These are phyloP conservation scores for Crypturellus tataupa DNA, from an alignment of 2,797 vertebrate genomes.

Conservation along the genomic window DNA sequence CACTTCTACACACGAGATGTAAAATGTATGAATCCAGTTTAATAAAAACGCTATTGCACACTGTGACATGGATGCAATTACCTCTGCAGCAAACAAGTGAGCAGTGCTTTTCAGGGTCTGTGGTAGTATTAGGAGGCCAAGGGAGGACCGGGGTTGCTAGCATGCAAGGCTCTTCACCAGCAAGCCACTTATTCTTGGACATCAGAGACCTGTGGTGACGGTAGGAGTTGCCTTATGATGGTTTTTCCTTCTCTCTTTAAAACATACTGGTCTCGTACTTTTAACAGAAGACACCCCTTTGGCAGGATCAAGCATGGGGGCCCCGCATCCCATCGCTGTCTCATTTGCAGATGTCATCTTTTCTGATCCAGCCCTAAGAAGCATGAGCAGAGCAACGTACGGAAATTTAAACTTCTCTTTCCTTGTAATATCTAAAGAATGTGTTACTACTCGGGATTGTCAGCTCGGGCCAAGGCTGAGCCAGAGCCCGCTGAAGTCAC, in stretches of 20 bases:
- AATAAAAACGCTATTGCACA: conserved; percentile 26
- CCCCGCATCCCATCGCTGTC: not conserved
- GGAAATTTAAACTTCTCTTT: conserved; percentile 3
- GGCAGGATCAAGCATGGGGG: not conserved
- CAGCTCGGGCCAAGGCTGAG: not conserved
- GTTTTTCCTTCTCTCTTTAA: not conserved
- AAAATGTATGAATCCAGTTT: conserved; percentile 14
- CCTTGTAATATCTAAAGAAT: not conserved
- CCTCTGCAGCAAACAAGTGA: not conserved
- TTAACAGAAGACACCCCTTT: not conserved
- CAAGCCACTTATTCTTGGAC: not conserved
- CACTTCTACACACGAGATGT: not conserved
- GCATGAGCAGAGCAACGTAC: not conserved
- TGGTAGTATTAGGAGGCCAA: not conserved
- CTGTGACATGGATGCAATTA: not conserved
- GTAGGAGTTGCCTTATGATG: not conserved
- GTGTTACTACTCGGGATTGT: not conserved
- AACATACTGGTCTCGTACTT: not conserved
- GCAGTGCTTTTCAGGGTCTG: not conserved
- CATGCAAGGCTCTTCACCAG: not conserved
- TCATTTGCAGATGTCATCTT: not conserved
- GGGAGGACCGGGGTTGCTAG: not conserved
- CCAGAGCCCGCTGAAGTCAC: not conserved
- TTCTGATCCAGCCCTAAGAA: not conserved
- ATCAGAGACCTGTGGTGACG: not conserved